Conservation (phyloP, 1,140 invertebrate genomes). For the Homarus americanus region DNA sequence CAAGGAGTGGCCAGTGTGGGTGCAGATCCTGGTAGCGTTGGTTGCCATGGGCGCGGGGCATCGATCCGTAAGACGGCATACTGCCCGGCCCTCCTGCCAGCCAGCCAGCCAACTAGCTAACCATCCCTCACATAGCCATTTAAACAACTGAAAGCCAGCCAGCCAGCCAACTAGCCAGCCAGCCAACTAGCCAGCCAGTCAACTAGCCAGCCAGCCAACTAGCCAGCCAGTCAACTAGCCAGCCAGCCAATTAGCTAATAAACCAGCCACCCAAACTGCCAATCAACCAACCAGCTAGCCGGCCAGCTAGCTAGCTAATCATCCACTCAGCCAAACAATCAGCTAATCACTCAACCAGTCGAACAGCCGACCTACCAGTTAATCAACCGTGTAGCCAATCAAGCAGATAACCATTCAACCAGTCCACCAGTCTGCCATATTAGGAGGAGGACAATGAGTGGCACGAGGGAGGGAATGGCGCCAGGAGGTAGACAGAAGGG, state of each 20-base stretch:
- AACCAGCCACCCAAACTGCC: neutral
- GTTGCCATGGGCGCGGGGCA: constrained; percentile 8
- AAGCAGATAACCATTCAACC: neutral
- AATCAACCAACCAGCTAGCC: too few relatives aligned
- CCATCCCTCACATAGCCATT: neutral
- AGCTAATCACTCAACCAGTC: neutral
- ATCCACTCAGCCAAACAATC: neutral
- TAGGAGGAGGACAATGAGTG: too few relatives aligned
- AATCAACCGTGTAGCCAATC: neutral
- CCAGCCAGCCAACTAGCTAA: neutral
- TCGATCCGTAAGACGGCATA: neutral
- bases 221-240: neutral
- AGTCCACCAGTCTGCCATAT: too few relatives aligned
- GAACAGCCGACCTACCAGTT: neutral
- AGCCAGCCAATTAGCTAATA: neutral
- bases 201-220: neutral
- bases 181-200: neutral
- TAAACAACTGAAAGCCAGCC: neutral
- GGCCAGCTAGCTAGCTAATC: neutral
- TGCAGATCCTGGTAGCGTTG: neutral
- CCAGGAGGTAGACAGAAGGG: too few relatives aligned
- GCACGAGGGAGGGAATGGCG: too few relatives aligned
- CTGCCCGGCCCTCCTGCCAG: neutral
- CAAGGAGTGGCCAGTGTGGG: neutral
- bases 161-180: neutral